Conservation (phyloP, 2,113 vertebrate genomes). For the Lepus timidus region DNA sequence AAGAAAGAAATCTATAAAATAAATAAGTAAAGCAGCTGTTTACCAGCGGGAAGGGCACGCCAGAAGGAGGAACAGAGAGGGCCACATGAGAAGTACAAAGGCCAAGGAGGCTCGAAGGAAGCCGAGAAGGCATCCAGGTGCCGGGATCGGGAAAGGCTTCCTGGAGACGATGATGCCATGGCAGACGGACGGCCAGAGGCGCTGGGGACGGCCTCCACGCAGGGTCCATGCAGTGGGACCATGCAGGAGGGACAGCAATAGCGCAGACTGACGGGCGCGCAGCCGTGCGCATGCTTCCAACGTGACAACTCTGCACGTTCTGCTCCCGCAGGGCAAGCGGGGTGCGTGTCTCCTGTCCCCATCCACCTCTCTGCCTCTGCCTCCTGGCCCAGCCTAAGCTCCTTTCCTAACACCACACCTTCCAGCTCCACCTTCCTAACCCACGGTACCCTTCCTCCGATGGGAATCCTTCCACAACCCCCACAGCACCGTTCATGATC, state of each 20-base stretch:
- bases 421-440: background rate
- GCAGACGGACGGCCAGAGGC: background rate
- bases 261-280: background rate
- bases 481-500: background rate
- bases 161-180: background rate
- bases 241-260: background rate
- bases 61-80: background rate
- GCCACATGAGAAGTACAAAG: background rate
- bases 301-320: background rate
- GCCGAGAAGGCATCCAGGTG: background rate
- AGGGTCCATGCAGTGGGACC: background rate
- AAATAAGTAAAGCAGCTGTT: background rate
- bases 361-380: background rate
- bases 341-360: background rate
- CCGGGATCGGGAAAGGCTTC: background rate
- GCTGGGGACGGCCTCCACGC: background rate
- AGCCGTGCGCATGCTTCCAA: background rate
- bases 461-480: background rate
- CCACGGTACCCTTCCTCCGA: background rate
- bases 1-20: no score
- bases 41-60: background rate
- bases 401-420: background rate
- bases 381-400: background rate
- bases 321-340: background rate
- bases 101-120: background rate